Base-by-base conservation (phyloP, 1,140 invertebrate species). In the Diabrotica virgifera region DNA sequence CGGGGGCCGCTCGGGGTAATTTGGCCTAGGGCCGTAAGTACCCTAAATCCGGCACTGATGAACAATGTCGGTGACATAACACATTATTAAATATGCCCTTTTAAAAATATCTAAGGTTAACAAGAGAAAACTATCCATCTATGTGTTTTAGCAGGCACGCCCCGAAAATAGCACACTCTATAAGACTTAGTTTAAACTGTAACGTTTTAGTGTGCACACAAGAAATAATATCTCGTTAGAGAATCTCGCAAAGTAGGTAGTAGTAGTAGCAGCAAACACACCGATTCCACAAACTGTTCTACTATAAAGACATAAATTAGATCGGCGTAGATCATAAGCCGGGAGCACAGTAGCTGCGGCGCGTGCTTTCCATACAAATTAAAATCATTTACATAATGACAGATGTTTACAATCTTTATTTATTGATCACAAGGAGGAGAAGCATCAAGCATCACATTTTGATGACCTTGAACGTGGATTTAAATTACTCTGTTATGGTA, bases 311-410 rank as follows among this genome's bases (percentile, higher is more conserved):
- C 40, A 46, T 46, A 46, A 46, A 46, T 46, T 46, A 46, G 40
- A n/a, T 8, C 40, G 40, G 40, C 40, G 40, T 46, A 46, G 40
- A 36, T 55, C 53, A 55, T 55, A 55, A 55, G 13, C 11, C 24
- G 24, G 10, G 7, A 55, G 24, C 35, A 24, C 53, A 14, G 53
- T 24, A 55, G 53, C 53, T 10, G 12, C 11, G 24, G 53, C 53
- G 53, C 53, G 53, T 55, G 53, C 13, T 55, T 55, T 55, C 53
- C 53, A 55, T 55, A 55, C 53, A 35, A 55, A 55, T 55, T 55
- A 55, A 55, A 55, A 55, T 14, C n/a, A 55, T 55, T 55, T 55
- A 55, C 53, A 55, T 55, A 55, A 55, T 55, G 24, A 14, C 53
- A 55, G 53, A 55, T 55, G 53, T 55, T 55, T 14, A 55, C 53